Evolutionary conservation across 2,797 vertebrate species (phyloP), one percentile per base, ranked within the genome.

Genomic region (Melanogrammus aeglefinus): DNA sequence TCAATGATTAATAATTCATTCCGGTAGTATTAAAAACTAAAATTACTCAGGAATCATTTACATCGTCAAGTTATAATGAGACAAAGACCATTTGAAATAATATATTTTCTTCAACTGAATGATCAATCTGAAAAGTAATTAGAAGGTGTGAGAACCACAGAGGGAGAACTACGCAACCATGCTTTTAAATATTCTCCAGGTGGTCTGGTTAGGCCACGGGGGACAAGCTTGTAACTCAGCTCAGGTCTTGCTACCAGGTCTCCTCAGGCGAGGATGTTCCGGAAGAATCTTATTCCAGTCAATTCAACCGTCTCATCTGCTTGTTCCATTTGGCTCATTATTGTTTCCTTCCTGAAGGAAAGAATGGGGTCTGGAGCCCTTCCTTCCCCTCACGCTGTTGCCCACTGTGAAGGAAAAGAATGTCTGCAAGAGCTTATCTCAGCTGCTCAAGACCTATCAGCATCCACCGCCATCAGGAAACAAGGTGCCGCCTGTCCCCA

Each of bases 361-460:
- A 89, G 98, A 99, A 81, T 99, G 98, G 98, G 98, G 98, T 24
- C 92, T 99, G 80, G 97, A 99, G 86, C 97, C 97, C 80, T 99
- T 99, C 90, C 96, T 99, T 86, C 98, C 98, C 72, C 96, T 97
- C 44, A 97, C 97, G 3, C 92, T 99, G 75, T 94, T 99, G 82
- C 97, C 97, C 85, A 94, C 96, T 72, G 91, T 97, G 88, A 99
- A 98, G 86, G 98, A 99, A 92, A 99, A 99, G 92, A 97, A 96
- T 76, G 95, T 99, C 79, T 96, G 98, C 77, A 99, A 99, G 91
- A 95, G 94, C 41, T 95, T 99, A 47, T 97, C 98, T 5, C 97
- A 98, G 92, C 94, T 97, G 89, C 94, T 99, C 82, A 99, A 99
- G 93, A 97, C 96, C 31, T 97, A 99, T 90, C 98, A 99, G 92